These are phyloP conservation scores for Acomys russatus DNA, from an alignment of 2,797 vertebrate genomes.

Conservation along the genomic window DNA sequence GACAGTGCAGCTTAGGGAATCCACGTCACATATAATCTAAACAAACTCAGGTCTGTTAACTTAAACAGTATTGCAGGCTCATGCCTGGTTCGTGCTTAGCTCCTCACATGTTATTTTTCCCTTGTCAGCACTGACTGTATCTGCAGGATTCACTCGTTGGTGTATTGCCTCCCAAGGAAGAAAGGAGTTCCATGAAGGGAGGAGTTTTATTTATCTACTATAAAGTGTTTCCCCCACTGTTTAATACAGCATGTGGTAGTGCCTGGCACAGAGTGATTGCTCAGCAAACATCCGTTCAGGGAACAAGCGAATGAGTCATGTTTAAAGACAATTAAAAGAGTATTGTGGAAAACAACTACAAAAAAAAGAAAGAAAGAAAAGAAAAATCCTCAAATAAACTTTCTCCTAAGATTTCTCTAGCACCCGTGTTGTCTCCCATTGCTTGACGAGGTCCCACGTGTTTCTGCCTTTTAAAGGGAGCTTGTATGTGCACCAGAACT, in stretches of 20 bases:
- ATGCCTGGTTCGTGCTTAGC: not conserved
- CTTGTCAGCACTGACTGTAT: not conserved
- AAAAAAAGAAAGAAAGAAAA: not conserved
- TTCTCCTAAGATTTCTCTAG: not conserved
- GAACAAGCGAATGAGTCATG: not conserved
- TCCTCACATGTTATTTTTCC: not conserved
- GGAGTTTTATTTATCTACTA: not conserved
- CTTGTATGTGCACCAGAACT: not conserved
- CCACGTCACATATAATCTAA: not conserved
- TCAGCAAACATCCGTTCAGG: not conserved
- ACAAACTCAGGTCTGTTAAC: not conserved
- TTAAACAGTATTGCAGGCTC: conserved; percentile 3
- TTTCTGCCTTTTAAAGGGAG: not conserved
- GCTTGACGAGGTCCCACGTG: not conserved
- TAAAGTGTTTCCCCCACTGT: not conserved
- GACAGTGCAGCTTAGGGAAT: not conserved
- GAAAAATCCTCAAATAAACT: not conserved
- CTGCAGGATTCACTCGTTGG: not conserved
- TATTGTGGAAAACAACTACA: conserved; percentile 1
- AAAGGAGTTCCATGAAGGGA: not conserved
- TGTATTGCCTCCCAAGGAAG: not conserved
- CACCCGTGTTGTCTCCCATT: not conserved
- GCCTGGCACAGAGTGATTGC: not conserved
- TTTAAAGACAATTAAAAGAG: not conserved
- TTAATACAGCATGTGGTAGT: not conserved